A percentile compares a stretch with the other conserved stretches of the same genome.
These are phyloP conservation scores for Porites australiensis DNA, from an alignment of 64 coral and sea anemone species.

Conservation along the genomic window DNA sequence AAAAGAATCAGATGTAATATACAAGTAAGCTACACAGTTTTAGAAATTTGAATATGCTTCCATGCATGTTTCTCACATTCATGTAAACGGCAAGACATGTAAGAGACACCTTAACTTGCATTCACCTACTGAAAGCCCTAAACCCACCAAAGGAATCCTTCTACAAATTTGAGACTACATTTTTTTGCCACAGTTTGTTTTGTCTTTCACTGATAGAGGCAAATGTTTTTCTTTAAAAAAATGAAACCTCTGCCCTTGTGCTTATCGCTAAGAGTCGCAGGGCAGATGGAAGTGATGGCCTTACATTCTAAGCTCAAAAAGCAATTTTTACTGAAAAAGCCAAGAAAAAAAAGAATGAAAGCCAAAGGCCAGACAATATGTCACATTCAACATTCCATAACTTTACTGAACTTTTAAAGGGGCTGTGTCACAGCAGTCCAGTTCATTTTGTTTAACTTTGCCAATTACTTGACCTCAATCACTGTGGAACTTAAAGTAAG, in stretches of 20 bases:
- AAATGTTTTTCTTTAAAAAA: background rate
- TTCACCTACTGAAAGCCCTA: too few relatives aligned
- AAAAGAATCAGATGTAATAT: background rate
- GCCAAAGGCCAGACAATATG: background rate
- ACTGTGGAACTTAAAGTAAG: too few relatives aligned
- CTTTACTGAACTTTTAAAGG: too few relatives aligned
- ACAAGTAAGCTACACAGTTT: constrained; percentile 38
- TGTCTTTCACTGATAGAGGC: background rate
- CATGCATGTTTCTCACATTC: background rate
- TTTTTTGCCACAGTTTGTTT: constrained; percentile 22
- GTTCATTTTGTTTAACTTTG: too few relatives aligned
- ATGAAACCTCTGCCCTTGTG: constrained; percentile 43
- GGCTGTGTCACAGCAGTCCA: too few relatives aligned
- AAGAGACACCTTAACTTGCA: too few relatives aligned
- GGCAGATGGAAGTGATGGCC: background rate
- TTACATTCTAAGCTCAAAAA: background rate
- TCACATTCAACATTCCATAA: background rate
- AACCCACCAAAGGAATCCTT: too few relatives aligned
- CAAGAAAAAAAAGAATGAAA: background rate
- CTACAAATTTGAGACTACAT: too few relatives aligned
- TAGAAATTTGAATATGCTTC: background rate
- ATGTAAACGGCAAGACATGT: background rate
- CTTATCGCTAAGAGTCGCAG: background rate
- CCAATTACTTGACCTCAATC: background rate
- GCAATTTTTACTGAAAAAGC: background rate